Percentiles rank a stretch among this genome's conserved stretches.
Conservation (phyloP, 37 sponge, comb jelly and placozoan genomes). For the Chondrilla cf. caribensis region DNA sequence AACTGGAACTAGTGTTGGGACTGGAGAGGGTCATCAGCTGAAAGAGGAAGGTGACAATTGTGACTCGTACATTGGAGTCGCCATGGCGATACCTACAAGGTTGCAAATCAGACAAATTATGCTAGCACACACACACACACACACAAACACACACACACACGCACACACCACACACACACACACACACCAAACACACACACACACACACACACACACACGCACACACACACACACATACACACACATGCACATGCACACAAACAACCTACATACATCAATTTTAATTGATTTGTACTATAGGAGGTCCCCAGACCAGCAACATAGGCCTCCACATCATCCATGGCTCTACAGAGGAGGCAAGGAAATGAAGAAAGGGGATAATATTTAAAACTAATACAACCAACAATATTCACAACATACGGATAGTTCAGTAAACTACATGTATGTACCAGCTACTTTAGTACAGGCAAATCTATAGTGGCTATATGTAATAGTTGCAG, state of each 20-base stretch:
- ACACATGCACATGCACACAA: not conserved
- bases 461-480: too few species aligned
- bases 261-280: slow-evolving; percentile 29
- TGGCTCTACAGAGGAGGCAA: slow-evolving; percentile 17
- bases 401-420: too few species aligned
- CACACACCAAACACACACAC: slow-evolving; percentile 21
- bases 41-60: slow-evolving; percentile 41
- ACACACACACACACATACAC: not conserved
- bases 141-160: not conserved
- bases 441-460: too few species aligned
- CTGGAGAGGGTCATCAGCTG: not conserved
- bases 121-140: not conserved
- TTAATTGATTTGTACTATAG: slow-evolving; percentile 23
- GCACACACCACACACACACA: not conserved
- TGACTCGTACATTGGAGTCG: slow-evolving; percentile 40
- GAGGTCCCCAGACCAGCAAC: slow-evolving; percentile 26
- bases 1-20: not conserved
- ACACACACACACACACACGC: not conserved
- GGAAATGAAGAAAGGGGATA: too few species aligned
- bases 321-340: slow-evolving; percentile 46
- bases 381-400: too few species aligned
- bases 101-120: not conserved
- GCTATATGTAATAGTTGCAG: too few species aligned
- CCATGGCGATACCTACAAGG: slow-evolving; percentile 10
- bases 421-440: too few species aligned